Base-by-base conservation (phyloP, 92 coral and sea anemone species). In the Metridium senile region DNA sequence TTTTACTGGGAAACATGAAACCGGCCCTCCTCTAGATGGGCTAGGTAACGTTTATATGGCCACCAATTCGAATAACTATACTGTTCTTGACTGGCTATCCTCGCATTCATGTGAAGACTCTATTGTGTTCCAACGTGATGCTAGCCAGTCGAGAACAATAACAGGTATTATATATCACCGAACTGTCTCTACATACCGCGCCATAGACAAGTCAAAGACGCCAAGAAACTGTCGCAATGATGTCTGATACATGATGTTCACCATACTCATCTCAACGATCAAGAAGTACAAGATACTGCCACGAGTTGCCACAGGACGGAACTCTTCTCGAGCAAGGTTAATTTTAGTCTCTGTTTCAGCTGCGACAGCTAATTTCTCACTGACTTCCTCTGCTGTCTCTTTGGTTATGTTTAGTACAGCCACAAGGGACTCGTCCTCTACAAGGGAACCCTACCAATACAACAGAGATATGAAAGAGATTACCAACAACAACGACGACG, bases 261-360 rank as follows among this genome's bases (percentile, higher is more conserved):
- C 97, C 89, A 91, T 91, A 61, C 97, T 91, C 97, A 91, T 91
- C 74, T 91, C 97, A 0, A 91, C 97, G 74, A 91, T 91, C 91
- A 91, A 83, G 78, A 91, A 91, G 53, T 91, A 91, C 84, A 91
- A 77, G 62, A 88, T 88, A 51, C 94, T 89, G 26, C 97, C 97
- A 19, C 97, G 97, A 11, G 97, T 85, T 67, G 97, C 97, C 54
- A 91, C 97, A 26, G 97, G 97, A 34, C 97, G 97, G 74, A 91
- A 91, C 84, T 91, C 97, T 53, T 91, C 97, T 25, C 97, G 90
- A 23, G 97, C 97, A 65, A 88, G 72, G 83, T 91, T 91, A 62
- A 91, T 91, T 79, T 91, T 91, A 23, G 90, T 86, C 71, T 91
- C 97, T 2, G 97, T 91, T 68, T 91, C 97, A 25, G 97, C 97